Percentiles rank a stretch among this genome's conserved stretches.
Evolutionary conservation across 2,113 vertebrate species (phyloP).

Genomic region (Dendropsophus ebraccatus): DNA sequence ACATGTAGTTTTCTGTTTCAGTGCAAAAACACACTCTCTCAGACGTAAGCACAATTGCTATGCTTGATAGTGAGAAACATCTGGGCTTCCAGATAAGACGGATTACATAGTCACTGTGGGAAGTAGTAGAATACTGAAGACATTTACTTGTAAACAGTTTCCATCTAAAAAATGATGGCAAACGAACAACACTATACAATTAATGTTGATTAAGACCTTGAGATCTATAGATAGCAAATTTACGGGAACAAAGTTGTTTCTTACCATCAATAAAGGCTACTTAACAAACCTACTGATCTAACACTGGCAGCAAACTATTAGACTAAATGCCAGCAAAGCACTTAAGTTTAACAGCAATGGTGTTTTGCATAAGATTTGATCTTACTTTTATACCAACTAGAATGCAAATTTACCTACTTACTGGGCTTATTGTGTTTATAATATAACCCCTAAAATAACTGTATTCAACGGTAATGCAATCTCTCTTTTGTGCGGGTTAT

Average conservation of each 20-base stretch:
- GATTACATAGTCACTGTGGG: conserved; percentile 56
- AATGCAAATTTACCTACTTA: background rate
- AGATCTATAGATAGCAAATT: background rate
- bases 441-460: background rate
- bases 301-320: background rate
- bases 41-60: background rate
- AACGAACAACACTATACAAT: background rate
- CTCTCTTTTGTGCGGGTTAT: background rate
- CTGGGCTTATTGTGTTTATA: background rate
- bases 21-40: conserved; percentile 9
- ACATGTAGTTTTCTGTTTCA: conserved; percentile 57
- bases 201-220: background rate
- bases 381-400: background rate
- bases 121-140: background rate
- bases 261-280: background rate
- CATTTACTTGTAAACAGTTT: background rate
- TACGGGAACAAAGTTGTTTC: background rate
- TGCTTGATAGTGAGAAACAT: conserved; percentile 57
- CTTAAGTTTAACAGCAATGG: background rate
- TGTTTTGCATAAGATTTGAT: background rate
- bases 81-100: conserved; percentile 60
- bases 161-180: background rate
- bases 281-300: background rate
- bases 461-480: background rate
- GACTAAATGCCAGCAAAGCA: background rate